Conservation (phyloP, 2,113 vertebrate genomes). For the Gasterosteus nipponicus region DNA sequence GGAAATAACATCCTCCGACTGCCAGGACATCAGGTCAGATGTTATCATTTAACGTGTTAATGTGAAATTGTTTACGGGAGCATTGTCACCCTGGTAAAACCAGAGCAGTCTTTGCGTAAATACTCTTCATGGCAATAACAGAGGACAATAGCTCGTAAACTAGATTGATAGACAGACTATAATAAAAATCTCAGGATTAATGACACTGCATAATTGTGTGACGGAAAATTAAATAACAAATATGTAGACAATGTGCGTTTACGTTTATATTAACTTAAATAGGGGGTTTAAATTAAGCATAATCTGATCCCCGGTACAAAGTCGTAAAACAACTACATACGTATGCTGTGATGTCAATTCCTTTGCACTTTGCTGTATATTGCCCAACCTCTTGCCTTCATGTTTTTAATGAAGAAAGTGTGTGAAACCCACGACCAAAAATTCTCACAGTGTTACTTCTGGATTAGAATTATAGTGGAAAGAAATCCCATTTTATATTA, state of each 20-base stretch:
- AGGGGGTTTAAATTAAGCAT: not conserved
- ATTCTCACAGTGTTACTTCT: not conserved
- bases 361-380: not conserved
- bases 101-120: conserved; percentile 6
- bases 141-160: conserved; percentile 4
- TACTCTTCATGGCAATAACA: conserved; percentile 9
- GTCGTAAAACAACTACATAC: not conserved
- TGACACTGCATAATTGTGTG: too few species aligned
- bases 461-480: not conserved
- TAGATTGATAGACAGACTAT: too few species aligned
- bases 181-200: not conserved
- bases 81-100: conserved; percentile 23
- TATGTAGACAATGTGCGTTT: conserved; percentile 5
- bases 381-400: not conserved
- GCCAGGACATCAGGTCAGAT: conserved; percentile 33
- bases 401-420: not conserved
- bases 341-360: not conserved
- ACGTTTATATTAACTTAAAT: conserved; percentile 10
- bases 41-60: conserved; percentile 30
- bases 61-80: conserved; percentile 43
- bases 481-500: not conserved
- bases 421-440: not conserved
- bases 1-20: conserved; percentile 45
- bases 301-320: not conserved
- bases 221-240: conserved; percentile 18